Conservation (phyloP, 2,113 vertebrate species). For the Oreochromis spilurus region DNA sequence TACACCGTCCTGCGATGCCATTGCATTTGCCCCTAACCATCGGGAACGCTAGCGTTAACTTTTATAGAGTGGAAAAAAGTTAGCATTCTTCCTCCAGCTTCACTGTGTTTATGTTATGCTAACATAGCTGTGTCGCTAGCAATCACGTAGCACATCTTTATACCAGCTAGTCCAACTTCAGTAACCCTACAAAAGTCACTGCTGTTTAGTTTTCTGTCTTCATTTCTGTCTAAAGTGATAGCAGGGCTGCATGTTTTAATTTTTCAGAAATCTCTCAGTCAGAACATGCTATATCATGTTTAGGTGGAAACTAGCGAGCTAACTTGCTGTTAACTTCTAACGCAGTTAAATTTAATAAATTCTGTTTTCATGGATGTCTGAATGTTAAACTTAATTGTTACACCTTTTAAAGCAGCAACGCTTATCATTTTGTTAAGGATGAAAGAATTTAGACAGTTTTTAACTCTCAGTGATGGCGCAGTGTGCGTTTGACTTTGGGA, state of each 20-base stretch:
- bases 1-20: not conserved
- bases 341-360: not conserved
- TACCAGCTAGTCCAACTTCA: not conserved
- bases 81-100: not conserved
- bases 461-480: not conserved
- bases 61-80: not conserved
- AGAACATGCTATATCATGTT: not conserved
- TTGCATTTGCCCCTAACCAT: not conserved
- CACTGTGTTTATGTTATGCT: not conserved
- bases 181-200: not conserved
- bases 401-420: not conserved
- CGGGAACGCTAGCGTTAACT: not conserved
- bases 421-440: not conserved
- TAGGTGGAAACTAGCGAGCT: not conserved
- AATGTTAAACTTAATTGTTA: not conserved
- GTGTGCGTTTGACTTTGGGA: too few relatives aligned
- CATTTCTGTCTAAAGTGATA: not conserved
- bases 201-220: not conserved
- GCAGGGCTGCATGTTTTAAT: not conserved
- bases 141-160: not conserved
- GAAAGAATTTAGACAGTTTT: not conserved
- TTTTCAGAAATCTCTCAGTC: not conserved
- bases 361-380: not conserved
- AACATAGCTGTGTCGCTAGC: not conserved
- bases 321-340: not conserved